Percentiles rank a stretch among this genome's conserved stretches.
Evolutionary conservation across 53 echinoderm and acorn worm genomes (phyloP).

Genomic region (Holothuria scabra): DNA sequence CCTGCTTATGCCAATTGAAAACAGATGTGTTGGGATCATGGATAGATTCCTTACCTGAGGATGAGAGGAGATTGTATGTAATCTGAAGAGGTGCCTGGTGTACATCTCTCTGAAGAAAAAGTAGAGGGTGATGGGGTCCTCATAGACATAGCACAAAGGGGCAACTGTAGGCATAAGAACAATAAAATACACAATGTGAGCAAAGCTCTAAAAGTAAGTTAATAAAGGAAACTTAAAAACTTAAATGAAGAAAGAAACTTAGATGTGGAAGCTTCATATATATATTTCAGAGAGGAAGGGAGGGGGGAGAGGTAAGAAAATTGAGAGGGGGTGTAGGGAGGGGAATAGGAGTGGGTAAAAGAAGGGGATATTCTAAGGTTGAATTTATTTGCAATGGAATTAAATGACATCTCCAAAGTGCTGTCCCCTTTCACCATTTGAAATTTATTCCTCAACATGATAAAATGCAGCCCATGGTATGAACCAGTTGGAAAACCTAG

Average conservation of each 20-base stretch:
- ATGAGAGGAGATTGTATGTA: conserved; percentile 93
- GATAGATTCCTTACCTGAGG: conserved; percentile 69
- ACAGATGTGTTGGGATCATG: too few species aligned
- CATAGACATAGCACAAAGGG: conserved; percentile 83
- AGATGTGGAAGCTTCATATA: background rate
- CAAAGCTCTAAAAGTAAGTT: too few species aligned
- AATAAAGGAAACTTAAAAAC: background rate
- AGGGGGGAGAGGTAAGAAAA: background rate
- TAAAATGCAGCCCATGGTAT: too few species aligned
- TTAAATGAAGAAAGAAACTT: background rate
- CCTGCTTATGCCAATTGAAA: too few species aligned
- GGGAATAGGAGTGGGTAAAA: too few species aligned
- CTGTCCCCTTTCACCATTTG: too few species aligned
- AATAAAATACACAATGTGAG: background rate
- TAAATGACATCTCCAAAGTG: too few species aligned
- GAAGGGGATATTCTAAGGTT: too few species aligned
- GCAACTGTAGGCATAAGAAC: conserved; percentile 64
- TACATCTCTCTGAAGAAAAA: conserved; percentile 87
- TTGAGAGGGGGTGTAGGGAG: too few species aligned
- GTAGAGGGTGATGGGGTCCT: conserved; percentile 78
- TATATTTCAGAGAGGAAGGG: background rate
- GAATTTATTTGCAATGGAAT: too few species aligned
- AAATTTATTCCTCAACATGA: too few species aligned
- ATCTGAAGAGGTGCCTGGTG: conserved; percentile 81
- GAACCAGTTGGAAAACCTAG: too few species aligned